Evolutionary conservation across 2,797 vertebrate genomes (phyloP).

Genomic region (Ispidina picta): DNA sequence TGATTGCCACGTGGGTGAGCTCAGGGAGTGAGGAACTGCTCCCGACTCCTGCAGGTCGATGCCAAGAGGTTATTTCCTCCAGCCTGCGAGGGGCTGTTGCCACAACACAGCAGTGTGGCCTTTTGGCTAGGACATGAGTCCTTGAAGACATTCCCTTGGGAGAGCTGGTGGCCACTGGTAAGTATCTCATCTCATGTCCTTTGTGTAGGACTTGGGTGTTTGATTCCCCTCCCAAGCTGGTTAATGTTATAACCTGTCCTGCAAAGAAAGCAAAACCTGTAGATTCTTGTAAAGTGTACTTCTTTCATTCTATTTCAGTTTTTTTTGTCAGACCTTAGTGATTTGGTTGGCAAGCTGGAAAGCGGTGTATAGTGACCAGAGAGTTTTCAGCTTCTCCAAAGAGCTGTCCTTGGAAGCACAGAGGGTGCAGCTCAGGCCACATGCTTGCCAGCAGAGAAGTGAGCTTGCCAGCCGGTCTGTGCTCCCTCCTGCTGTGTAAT

Average conservation of each 20-base stretch:
- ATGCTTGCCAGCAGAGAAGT: background rate
- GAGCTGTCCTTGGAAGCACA: background rate
- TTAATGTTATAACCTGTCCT: background rate
- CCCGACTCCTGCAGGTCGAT: background rate
- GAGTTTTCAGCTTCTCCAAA: background rate
- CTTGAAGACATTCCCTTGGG: background rate
- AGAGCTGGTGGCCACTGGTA: slow-evolving; percentile 5
- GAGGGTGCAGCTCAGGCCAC: background rate
- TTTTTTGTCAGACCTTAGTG: background rate
- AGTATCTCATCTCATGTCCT: background rate
- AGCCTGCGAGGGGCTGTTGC: background rate
- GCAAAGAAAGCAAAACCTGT: background rate
- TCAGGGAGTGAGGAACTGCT: background rate
- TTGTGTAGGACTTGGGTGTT: background rate
- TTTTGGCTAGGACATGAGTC: background rate
- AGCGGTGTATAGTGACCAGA: background rate
- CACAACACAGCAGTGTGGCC: background rate
- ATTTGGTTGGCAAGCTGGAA: background rate
- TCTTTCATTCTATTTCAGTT: background rate
- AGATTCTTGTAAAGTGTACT: background rate
- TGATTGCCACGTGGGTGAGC: background rate
- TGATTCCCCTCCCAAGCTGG: background rate
- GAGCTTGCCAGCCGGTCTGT: background rate
- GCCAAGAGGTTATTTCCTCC: background rate
- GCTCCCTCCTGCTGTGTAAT: background rate